Evolutionary conservation across 1,140 invertebrate species (phyloP), one percentile per base, ranked within the genome.

Genomic region (Homalodisca vitripennis): DNA sequence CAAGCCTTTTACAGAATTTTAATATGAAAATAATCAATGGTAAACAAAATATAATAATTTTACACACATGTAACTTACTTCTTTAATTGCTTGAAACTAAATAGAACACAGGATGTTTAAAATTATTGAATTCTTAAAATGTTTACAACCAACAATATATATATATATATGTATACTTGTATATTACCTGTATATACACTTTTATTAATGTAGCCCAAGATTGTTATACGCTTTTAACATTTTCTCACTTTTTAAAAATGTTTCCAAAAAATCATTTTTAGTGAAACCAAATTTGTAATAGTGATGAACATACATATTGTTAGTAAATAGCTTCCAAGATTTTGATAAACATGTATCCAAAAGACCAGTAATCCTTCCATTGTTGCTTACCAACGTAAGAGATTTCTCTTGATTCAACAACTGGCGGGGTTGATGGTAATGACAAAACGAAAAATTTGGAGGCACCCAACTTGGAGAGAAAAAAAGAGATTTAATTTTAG

Each of bases 281-380:
- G 80, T 78, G 14, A 84, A 71, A 20, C 79, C 80, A 73, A 78
- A 82, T 69, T 81, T 81, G 70, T 79, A 78, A 70, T 84, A 85
- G 51, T 83, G 83, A 77, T 85, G 83, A 32, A 85, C 72, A 74
- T 81, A 84, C 22, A 83, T 83, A n/a, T 77, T 77, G 73, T 83
- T 74, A 3, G 75, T 74, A 68, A 82, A 85, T 47, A 79, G 75
- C 60, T 75, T 80, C 83, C 82, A 84, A 12, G 83, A 80, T 70
- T 82, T 82, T 2, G 76, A 73, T 30, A 84, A 71, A 31, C 82
- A 76, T 2, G 24, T 13, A 63, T 84, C 78, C 2, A 85, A 70
- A 1, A 76, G 67, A 26, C 74, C 60, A 70, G 77, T 71, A 60
- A 82, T 77, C 48, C 73, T 70, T 2, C 79, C 81, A 77, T 80